Conservation (phyloP, 2,888 invertebrate species). For the Mythimna pallens region DNA sequence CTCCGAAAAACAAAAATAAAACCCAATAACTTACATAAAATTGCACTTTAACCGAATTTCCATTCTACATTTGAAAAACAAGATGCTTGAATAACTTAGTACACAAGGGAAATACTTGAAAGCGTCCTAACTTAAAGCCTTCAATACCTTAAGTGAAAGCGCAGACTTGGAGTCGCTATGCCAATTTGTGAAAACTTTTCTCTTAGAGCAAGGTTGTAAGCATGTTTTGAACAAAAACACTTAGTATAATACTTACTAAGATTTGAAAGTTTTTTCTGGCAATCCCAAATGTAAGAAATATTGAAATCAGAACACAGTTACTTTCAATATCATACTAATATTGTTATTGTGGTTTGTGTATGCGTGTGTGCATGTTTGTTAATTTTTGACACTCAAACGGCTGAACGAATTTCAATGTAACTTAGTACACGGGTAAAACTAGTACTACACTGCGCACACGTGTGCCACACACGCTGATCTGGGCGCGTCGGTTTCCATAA, state of each 20-base stretch:
- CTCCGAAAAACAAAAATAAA: too few species aligned
- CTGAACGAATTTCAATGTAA: too few species aligned
- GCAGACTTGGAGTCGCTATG: slow-evolving; percentile 20
- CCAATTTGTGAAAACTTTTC: slow-evolving; percentile 51
- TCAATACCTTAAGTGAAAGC: slow-evolving; percentile 35
- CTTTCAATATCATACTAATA: too few species aligned
- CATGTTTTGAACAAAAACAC: slow-evolving; percentile 35
- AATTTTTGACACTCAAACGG: too few species aligned
- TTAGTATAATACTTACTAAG: slow-evolving; percentile 8
- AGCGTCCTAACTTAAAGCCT: slow-evolving; percentile 21
- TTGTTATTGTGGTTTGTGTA: too few species aligned
- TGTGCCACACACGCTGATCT: too few species aligned
- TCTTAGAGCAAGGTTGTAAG: slow-evolving; percentile 5
- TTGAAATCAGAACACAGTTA: neutral
- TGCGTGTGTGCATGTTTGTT: too few species aligned
- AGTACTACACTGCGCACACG: too few species aligned
- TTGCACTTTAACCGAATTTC: neutral
- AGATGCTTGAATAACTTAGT: slow-evolving; percentile 12
- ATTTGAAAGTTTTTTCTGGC: slow-evolving; percentile 25
- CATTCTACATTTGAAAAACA: slow-evolving; percentile 19
- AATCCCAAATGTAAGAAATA: neutral
- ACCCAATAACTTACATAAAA: neutral
- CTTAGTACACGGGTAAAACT: too few species aligned
- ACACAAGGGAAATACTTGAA: slow-evolving; percentile 24
- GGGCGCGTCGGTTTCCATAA: too few species aligned